Evolutionary conservation across 2,888 invertebrate genomes (phyloP).

Genomic region (Sinohyriopsis cumingii): DNA sequence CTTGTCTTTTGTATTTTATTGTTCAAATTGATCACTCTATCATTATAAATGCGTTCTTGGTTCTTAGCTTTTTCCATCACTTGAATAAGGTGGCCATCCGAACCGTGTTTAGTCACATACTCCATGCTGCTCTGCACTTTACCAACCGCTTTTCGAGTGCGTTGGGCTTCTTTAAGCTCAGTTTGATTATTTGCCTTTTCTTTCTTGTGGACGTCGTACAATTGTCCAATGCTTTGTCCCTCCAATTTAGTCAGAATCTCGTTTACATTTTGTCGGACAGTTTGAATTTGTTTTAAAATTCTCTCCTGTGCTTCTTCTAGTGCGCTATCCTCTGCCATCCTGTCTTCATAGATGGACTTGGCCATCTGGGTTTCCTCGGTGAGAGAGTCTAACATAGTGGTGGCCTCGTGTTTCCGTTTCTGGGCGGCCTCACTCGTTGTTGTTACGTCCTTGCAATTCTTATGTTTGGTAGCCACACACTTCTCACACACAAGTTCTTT

Average conservation of each 20-base stretch:
- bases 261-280: slow-evolving; percentile 34
- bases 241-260: slow-evolving; percentile 41
- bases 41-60: slow-evolving; percentile 24
- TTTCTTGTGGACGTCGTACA: slow-evolving; percentile 25
- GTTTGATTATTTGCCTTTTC: slow-evolving; percentile 28
- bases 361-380: slow-evolving; percentile 34
- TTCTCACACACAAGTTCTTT: slow-evolving; percentile 35
- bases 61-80: slow-evolving; percentile 22
- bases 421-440: slow-evolving; percentile 24
- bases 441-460: slow-evolving; percentile 29
- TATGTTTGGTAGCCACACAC: slow-evolving; percentile 35
- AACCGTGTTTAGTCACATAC: slow-evolving; percentile 28
- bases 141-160: slow-evolving; percentile 31
- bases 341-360: slow-evolving; percentile 28
- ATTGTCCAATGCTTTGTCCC: slow-evolving; percentile 26
- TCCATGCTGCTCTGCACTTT: slow-evolving; percentile 28
- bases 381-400: slow-evolving; percentile 12
- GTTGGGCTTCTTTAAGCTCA: slow-evolving; percentile 35
- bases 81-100: slow-evolving; percentile 37
- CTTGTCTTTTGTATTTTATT: slow-evolving; percentile 25
- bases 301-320: slow-evolving; percentile 26
- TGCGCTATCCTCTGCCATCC: slow-evolving; percentile 21
- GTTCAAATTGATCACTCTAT: slow-evolving; percentile 28
- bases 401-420: slow-evolving; percentile 16
- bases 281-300: slow-evolving; percentile 25